A percentile compares a stretch with the other conserved stretches of the same genome.
Evolutionary conservation across 2,113 vertebrate genomes (phyloP).

Genomic region (Entosphenus tridentatus): DNA sequence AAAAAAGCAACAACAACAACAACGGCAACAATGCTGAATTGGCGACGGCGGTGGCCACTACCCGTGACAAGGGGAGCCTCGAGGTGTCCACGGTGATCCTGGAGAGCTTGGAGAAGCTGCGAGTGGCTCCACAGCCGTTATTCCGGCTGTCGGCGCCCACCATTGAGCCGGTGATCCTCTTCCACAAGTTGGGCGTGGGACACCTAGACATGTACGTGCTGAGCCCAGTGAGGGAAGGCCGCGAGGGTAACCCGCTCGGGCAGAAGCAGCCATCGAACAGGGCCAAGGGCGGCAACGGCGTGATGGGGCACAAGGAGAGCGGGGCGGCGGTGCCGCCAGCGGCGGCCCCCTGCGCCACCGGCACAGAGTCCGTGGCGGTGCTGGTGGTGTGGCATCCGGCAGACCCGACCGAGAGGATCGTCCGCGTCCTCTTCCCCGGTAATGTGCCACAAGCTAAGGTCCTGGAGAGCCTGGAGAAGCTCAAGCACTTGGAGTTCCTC

Average conservation of each 20-base stretch:
- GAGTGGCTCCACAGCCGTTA: constrained; percentile 30
- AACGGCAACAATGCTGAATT: neutral
- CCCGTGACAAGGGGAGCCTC: neutral
- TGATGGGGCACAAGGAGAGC: no score
- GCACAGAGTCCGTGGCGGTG: constrained; percentile 32
- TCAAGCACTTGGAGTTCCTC: constrained; percentile 59
- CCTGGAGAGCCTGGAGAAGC: constrained; percentile 53
- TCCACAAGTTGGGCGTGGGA: constrained; percentile 87
- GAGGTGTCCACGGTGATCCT: constrained; percentile 38
- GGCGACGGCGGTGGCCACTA: neutral
- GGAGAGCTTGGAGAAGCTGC: constrained; percentile 30
- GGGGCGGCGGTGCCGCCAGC: constrained; percentile 17
- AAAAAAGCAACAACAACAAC: constrained; percentile 21
- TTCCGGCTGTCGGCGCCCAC: constrained; percentile 17
- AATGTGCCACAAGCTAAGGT: constrained; percentile 54
- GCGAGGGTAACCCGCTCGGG: constrained; percentile 32
- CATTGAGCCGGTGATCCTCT: constrained; percentile 42
- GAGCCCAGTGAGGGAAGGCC: constrained; percentile 36
- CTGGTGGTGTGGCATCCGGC: constrained; percentile 72
- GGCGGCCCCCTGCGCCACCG: constrained; percentile 27
- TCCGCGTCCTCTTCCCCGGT: constrained; percentile 61
- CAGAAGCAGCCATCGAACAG: constrained; percentile 24
- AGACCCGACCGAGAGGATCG: constrained; percentile 41
- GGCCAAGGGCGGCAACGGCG: no score
- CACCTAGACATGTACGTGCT: constrained; percentile 61